These are phyloP conservation scores for Steinernema hermaphroditum DNA, from an alignment of 2,888 invertebrate species.

Conservation along the genomic window DNA sequence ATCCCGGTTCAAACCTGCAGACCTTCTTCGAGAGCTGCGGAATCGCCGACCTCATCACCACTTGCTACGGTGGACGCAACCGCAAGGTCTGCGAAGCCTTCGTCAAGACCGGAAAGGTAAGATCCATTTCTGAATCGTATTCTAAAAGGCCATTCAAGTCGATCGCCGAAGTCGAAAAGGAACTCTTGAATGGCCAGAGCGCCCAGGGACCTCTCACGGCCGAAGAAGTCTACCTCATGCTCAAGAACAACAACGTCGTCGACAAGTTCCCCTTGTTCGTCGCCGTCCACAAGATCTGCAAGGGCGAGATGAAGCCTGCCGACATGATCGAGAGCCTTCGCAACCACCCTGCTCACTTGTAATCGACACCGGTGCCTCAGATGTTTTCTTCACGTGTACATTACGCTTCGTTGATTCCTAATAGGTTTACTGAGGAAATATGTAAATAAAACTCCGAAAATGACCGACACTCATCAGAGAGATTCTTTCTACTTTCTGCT, in stretches of 20 bases:
- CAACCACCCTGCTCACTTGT: slow-evolving; percentile 46
- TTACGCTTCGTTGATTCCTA: background rate
- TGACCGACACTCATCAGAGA: background rate
- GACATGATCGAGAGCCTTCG: slow-evolving; percentile 51
- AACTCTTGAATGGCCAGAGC: slow-evolving; percentile 96
- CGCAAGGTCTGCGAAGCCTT: slow-evolving; percentile 91
- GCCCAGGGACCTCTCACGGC: slow-evolving; percentile 97
- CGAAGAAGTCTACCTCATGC: slow-evolving; percentile 91
- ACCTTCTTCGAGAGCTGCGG: slow-evolving; percentile 99
- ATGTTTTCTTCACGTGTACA: background rate
- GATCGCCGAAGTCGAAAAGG: slow-evolving; percentile 85
- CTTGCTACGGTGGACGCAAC: slow-evolving; percentile 96
- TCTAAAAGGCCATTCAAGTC: slow-evolving; percentile 67
- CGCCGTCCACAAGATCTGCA: slow-evolving; percentile 90
- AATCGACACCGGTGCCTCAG: slow-evolving; percentile 9
- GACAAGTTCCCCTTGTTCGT: slow-evolving; percentile 85
- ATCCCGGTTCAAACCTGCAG: slow-evolving; percentile 83
- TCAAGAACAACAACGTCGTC: slow-evolving; percentile 71
- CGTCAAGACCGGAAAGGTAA: slow-evolving; percentile 83
- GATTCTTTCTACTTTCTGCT: too few species aligned
- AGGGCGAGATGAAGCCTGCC: slow-evolving; percentile 69
- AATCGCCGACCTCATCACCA: slow-evolving; percentile 95
- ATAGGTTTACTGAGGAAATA: background rate
- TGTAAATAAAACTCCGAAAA: background rate
- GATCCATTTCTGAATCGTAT: background rate